phyloP scores from a whole-genome alignment of 2,888 invertebrate genomes.

The Tachystola acroxantha region DNA sequence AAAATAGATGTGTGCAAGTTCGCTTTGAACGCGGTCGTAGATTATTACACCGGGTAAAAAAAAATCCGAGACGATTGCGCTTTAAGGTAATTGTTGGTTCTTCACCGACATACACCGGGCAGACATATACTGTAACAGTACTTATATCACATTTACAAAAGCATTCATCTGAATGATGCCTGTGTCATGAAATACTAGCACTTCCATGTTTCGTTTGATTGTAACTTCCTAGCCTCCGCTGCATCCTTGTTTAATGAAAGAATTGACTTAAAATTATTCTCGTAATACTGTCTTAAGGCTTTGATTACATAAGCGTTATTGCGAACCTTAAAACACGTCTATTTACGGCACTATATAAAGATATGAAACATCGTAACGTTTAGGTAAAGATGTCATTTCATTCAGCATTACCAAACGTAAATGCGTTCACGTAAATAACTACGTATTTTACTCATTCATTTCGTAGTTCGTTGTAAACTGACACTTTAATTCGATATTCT shows the following conservation, averaged over 20 bases:
- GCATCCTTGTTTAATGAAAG: conserved; percentile 36
- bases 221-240: conserved; percentile 69
- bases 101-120: no score
- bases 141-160: no score
- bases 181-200: conserved; percentile 24
- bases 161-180: no score
- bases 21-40: no score
- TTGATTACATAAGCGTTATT: conserved; percentile 44
- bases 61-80: no score
- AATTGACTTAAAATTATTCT: conserved; percentile 48
- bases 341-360: conserved; percentile 32
- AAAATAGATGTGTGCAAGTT: no score
- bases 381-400: conserved; percentile 61
- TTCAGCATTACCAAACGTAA: conserved; percentile 25
- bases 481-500: conserved; percentile 13
- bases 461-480: conserved; percentile 10
- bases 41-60: no score
- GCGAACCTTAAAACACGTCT: conserved; percentile 53
- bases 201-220: conserved; percentile 40
- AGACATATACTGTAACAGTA: no score
- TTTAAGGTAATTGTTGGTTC: no score
- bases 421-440: conserved; percentile 2
- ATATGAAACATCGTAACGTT: conserved; percentile 47
- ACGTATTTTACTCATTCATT: not conserved
- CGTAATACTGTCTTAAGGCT: conserved; percentile 65